Percentiles rank a stretch among this genome's conserved stretches.
Conservation (phyloP, 2,888 invertebrate species). For the Fragum sueziense region DNA sequence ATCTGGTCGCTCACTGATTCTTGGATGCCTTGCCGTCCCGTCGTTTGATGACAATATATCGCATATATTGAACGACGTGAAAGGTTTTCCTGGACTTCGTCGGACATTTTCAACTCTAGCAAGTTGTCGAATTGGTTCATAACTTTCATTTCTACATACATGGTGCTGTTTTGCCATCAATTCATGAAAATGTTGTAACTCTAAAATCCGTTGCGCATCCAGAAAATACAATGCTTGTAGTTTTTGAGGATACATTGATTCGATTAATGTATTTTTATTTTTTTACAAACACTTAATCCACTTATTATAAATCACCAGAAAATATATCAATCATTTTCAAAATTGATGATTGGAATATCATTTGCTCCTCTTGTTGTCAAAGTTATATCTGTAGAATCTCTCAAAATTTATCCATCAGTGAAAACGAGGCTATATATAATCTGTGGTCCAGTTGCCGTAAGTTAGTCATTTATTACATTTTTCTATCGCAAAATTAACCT, state of each 20-base stretch:
- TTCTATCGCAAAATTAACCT: conserved; percentile 10
- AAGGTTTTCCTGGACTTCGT: conserved; percentile 70
- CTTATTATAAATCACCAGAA: background rate
- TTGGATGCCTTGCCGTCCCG: background rate
- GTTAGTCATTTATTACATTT: conserved; percentile 14
- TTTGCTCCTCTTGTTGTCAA: background rate
- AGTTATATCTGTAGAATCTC: background rate
- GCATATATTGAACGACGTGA: conserved; percentile 75
- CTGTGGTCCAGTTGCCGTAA: conserved; percentile 12
- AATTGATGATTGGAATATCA: background rate
- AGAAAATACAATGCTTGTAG: conserved; percentile 35
- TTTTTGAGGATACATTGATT: conserved; percentile 18
- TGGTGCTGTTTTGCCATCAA: conserved; percentile 47
- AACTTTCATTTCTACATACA: conserved; percentile 17
- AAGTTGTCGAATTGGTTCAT: conserved; percentile 33
- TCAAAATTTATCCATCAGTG: conserved; percentile 16
- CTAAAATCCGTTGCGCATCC: conserved; percentile 36
- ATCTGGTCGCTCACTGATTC: background rate
- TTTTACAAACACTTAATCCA: background rate
- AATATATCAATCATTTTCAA: conserved; percentile 21
- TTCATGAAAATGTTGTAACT: conserved; percentile 36
- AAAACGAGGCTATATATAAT: conserved; percentile 18
- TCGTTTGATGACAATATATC: conserved; percentile 65
- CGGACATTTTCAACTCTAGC: conserved; percentile 41
- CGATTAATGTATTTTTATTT: background rate